Evolutionary conservation across 2,113 vertebrate species (phyloP).

Genomic region (Procavia capensis): DNA sequence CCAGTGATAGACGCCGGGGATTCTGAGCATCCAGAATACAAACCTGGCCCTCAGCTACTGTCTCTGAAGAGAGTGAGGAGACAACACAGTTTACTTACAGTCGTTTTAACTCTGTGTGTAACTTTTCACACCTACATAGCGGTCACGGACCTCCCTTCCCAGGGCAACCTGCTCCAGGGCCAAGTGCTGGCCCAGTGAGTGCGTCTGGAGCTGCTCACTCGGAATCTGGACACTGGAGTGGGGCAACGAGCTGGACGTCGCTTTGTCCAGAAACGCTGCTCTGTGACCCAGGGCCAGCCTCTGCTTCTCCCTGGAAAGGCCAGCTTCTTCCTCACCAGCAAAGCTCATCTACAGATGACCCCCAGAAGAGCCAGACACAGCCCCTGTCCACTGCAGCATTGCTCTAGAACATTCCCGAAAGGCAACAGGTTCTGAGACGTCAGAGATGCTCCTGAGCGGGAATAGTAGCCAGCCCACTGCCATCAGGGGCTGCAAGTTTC

Average conservation of each 20-base stretch:
- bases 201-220: not conserved
- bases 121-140: not conserved
- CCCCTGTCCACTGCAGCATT: not conserved
- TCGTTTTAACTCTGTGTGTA: not conserved
- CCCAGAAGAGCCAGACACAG: not conserved
- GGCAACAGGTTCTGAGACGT: rapidly evolving
- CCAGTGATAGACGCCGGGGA: not conserved
- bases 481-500: not conserved
- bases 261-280: not conserved
- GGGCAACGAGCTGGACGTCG: too few species aligned
- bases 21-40: not conserved
- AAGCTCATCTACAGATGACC: not conserved
- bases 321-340: not conserved
- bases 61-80: not conserved
- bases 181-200: not conserved
- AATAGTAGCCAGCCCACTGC: rapidly evolving
- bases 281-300: not conserved
- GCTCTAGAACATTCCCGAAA: not conserved
- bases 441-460: not conserved
- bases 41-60: not conserved
- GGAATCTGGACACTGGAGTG: too few species aligned
- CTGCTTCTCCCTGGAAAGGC: too few species aligned
- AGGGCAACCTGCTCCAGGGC: not conserved
- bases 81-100: not conserved
- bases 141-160: not conserved